Evolutionary conservation across 2,797 vertebrate genomes (phyloP).

Genomic region (Buphagus erythrorhynchus): DNA sequence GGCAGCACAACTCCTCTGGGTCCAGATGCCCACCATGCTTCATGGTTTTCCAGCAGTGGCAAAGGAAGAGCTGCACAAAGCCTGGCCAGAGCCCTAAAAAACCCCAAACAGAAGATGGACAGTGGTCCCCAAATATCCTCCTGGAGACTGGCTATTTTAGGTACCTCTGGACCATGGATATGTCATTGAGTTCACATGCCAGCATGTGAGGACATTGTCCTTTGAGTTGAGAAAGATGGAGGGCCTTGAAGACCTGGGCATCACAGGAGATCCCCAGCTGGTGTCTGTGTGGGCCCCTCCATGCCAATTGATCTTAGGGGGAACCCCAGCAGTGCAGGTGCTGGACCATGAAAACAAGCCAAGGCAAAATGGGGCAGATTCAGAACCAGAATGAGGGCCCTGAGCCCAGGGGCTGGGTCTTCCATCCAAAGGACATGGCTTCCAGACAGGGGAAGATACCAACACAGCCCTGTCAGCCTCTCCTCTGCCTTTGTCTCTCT

Average conservation of each 20-base stretch:
- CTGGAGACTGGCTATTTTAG: neutral
- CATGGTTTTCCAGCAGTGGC: rapidly evolving
- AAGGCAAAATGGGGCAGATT: neutral
- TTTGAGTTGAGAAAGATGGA: neutral
- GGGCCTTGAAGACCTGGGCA: neutral
- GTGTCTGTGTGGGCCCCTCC: neutral
- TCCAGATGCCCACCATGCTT: rapidly evolving
- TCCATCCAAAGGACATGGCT: neutral
- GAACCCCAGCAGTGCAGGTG: rapidly evolving
- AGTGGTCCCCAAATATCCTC: neutral
- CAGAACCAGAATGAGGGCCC: rapidly evolving
- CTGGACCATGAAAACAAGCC: neutral
- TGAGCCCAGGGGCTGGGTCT: neutral
- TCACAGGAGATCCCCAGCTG: neutral
- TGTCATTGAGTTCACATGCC: rapidly evolving
- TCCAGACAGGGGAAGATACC: neutral
- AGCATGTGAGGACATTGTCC: rapidly evolving
- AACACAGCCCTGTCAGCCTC: neutral
- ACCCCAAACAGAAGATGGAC: neutral
- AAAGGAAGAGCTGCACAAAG: neutral
- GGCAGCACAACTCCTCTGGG: rapidly evolving
- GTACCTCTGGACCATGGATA: neutral
- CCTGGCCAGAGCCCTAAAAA: neutral
- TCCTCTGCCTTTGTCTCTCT: neutral
- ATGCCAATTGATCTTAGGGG: neutral